These are phyloP conservation scores for Drosophila testacea DNA, from an alignment of 2,888 invertebrate species.

Conservation along the genomic window DNA sequence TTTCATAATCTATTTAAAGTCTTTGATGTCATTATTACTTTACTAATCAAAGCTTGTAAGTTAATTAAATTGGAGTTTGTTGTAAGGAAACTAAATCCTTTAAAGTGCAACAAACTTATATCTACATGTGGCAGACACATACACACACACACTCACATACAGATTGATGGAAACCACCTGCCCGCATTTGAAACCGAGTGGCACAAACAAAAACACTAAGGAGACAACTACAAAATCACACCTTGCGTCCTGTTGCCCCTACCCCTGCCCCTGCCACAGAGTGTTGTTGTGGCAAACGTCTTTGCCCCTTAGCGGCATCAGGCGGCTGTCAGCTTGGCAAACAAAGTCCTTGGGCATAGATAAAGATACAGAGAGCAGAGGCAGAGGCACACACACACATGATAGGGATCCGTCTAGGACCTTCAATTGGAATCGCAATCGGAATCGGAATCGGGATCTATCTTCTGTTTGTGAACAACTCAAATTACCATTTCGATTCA, in stretches of 20 bases:
- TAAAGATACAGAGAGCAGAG: conserved; percentile 15
- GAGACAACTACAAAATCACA: conserved; percentile 61
- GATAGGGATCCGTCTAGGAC: conserved; percentile 2
- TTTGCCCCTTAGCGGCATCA: conserved; percentile 31
- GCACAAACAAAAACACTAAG: conserved; percentile 38
- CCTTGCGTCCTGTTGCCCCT: conserved; percentile 63
- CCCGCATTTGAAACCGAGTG: conserved; percentile 60
- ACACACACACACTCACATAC: background rate
- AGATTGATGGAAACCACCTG: conserved; percentile 57
- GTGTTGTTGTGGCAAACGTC: conserved; percentile 35
- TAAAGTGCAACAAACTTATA: background rate
- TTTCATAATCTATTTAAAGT: conserved; percentile 50
- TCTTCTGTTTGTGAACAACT: conserved; percentile 77
- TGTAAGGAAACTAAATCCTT: background rate
- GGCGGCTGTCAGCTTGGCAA: conserved; percentile 65
- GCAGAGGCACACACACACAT: conserved; percentile 17
- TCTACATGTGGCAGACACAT: conserved; percentile 2
- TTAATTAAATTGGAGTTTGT: conserved; percentile 27
- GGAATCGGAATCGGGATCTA: conserved; percentile 51
- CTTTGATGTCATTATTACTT: conserved; percentile 26
- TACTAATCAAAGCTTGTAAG: conserved; percentile 3
- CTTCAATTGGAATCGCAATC: conserved; percentile 57
- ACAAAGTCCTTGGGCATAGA: conserved; percentile 57
- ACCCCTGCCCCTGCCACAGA: background rate
- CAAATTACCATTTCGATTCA: conserved; percentile 80